A percentile compares a stretch with the other conserved stretches of the same genome.
Evolutionary conservation across 1,140 invertebrate species (phyloP).

Genomic region (Eupristina koningsbergeri): DNA sequence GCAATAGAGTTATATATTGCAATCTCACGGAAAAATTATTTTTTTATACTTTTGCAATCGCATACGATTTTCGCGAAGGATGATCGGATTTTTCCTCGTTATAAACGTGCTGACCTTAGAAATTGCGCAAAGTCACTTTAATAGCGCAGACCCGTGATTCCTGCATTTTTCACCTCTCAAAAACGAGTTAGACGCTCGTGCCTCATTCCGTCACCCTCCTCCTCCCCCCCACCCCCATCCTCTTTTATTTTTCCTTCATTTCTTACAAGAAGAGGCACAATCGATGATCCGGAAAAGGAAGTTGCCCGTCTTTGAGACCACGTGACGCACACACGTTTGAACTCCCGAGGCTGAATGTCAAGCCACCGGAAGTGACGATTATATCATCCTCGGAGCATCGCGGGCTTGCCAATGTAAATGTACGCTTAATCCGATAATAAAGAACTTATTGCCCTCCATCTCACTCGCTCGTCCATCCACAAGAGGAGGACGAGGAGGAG

Average conservation of each 20-base stretch:
- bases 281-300: background rate
- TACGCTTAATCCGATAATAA: conserved; percentile 52
- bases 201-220: no score
- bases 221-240: no score
- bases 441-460: conserved; percentile 50
- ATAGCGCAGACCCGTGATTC: background rate
- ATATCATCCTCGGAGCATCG: conserved; percentile 38
- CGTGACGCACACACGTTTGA: conserved; percentile 16
- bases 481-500: background rate
- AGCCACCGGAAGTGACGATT: conserved; percentile 50
- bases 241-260: background rate
- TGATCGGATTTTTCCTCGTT: no score
- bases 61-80: background rate
- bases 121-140: no score
- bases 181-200: background rate
- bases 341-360: conserved; percentile 30
- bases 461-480: conserved; percentile 13
- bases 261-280: background rate
- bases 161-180: background rate
- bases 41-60: no score
- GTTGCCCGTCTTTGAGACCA: background rate
- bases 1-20: background rate
- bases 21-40: background rate
- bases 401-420: conserved; percentile 41
- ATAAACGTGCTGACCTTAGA: no score